Evolutionary conservation across 2,888 invertebrate genomes (phyloP).

Genomic region (Eupithecia insigniata): DNA sequence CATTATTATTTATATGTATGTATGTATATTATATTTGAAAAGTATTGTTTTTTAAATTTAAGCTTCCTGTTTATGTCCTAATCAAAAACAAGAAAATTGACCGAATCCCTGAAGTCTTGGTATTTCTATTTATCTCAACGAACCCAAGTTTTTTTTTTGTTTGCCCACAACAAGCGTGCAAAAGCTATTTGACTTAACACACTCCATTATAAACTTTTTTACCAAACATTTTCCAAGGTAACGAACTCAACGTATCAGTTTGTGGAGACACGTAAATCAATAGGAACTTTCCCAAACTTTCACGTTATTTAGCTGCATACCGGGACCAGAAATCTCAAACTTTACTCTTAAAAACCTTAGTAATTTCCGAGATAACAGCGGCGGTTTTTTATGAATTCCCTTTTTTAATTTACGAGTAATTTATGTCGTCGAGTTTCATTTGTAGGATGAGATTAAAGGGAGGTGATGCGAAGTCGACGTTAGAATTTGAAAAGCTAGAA

Average conservation of each 20-base stretch:
- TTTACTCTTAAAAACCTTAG: slow-evolving; percentile 49
- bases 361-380: slow-evolving; percentile 51
- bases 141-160: background rate
- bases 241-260: slow-evolving; percentile 27
- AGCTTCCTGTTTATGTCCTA: background rate
- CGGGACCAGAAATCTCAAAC: slow-evolving; percentile 50
- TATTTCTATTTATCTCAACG: background rate
- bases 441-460: slow-evolving; percentile 47
- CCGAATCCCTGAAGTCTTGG: too few relatives aligned
- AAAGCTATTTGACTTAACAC: slow-evolving; percentile 2
- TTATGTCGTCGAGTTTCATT: slow-evolving; percentile 57
- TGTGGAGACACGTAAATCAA: slow-evolving; percentile 33
- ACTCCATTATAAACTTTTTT: slow-evolving; percentile 14
- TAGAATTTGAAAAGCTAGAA: background rate
- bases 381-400: slow-evolving; percentile 54
- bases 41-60: background rate
- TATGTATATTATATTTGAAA: background rate
- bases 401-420: slow-evolving; percentile 63
- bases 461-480: background rate
- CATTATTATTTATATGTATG: too few relatives aligned
- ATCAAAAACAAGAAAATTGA: too few relatives aligned
- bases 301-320: slow-evolving; percentile 42
- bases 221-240: slow-evolving; percentile 26
- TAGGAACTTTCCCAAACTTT: slow-evolving; percentile 45
- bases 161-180: background rate